phyloP scores from a whole-genome alignment of 37 sponge, comb jelly and placozoan genomes.

The Geodia barretti region DNA sequence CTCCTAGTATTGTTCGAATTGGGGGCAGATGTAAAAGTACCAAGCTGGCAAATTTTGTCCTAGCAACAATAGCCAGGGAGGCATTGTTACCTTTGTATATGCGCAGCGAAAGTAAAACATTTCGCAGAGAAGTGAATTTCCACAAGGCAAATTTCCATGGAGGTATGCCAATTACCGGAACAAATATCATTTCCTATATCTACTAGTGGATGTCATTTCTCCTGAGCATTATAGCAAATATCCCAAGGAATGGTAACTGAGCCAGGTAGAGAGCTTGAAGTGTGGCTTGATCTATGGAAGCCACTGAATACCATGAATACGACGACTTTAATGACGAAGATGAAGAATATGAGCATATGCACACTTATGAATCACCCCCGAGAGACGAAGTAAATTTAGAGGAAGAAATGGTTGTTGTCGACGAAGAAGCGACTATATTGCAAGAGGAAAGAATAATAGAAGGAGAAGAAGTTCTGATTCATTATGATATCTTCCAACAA shows the following conservation, averaged over 20 bases:
- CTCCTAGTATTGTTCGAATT: slow-evolving; percentile 73
- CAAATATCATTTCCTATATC: not conserved
- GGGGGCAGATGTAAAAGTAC: slow-evolving; percentile 88
- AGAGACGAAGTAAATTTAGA: slow-evolving; percentile 5
- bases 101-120: not conserved
- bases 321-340: too few relatives aligned
- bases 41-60: slow-evolving; percentile 38
- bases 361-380: not conserved
- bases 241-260: not conserved
- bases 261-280: slow-evolving; percentile 44
- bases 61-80: slow-evolving; percentile 25
- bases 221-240: not conserved
- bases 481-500: too few relatives aligned
- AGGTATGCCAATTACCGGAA: too few relatives aligned
- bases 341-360: not conserved
- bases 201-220: slow-evolving; percentile 5
- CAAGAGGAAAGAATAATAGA: slow-evolving; percentile 72
- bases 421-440: slow-evolving; percentile 58
- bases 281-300: slow-evolving; percentile 67
- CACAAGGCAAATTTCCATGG: not conserved
- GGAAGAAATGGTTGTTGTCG: slow-evolving; percentile 37
- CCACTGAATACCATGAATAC: not conserved
- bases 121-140: not conserved
- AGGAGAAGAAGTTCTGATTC: slow-evolving; percentile 52
- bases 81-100: not conserved